phyloP scores from a whole-genome alignment of 53 echinoderm and acorn worm genomes.

The Glandiceps talaboti region DNA sequence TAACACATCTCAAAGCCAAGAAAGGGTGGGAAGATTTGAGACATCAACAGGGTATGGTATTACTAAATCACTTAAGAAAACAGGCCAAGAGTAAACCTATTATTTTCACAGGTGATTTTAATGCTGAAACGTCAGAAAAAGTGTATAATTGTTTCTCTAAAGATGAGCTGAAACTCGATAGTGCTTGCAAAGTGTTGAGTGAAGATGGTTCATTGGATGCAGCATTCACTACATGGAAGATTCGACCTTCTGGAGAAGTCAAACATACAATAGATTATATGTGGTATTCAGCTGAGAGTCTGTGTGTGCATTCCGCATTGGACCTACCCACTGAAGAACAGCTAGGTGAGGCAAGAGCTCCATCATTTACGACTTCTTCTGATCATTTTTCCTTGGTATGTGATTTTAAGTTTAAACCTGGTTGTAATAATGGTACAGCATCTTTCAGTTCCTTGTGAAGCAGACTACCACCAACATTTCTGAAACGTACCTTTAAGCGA shows the following conservation, averaged over 20 bases:
- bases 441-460: background rate
- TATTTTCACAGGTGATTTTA: slow-evolving; percentile 86
- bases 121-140: slow-evolving; percentile 67
- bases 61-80: slow-evolving; percentile 41
- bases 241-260: slow-evolving; percentile 62
- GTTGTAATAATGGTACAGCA: background rate
- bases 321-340: slow-evolving; percentile 55
- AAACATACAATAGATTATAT: slow-evolving; percentile 97
- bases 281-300: slow-evolving; percentile 51
- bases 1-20: slow-evolving; percentile 91
- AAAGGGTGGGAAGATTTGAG: slow-evolving; percentile 59
- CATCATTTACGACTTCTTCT: slow-evolving; percentile 68
- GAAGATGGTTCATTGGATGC: slow-evolving; percentile 47
- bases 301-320: slow-evolving; percentile 37
- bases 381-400: slow-evolving; percentile 91
- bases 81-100: slow-evolving; percentile 32
- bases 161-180: slow-evolving; percentile 40
- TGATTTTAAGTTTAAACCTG: slow-evolving; percentile 61
- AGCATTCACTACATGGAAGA: slow-evolving; percentile 89
- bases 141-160: slow-evolving; percentile 52
- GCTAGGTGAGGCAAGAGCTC: slow-evolving; percentile 59
- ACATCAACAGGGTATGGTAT: slow-evolving; percentile 53
- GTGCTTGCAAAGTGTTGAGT: slow-evolving; percentile 57
- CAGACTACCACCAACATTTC: too few relatives aligned
- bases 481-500: too few relatives aligned